These are phyloP conservation scores for Phocides pigmalion DNA, from an alignment of 1,140 invertebrate species.

Conservation along the genomic window DNA sequence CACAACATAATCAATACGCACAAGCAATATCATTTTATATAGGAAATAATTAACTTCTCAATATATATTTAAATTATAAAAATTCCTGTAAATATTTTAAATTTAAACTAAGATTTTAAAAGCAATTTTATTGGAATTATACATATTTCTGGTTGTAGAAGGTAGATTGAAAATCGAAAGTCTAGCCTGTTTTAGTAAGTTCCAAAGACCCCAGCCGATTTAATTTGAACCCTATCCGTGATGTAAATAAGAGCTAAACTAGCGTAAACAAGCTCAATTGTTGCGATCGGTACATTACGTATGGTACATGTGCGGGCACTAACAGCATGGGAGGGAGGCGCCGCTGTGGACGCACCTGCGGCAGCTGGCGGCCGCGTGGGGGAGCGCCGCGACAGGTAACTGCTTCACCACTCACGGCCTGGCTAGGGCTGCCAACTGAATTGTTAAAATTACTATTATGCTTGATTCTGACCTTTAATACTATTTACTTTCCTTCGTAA, in stretches of 20 bases:
- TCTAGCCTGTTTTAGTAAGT: not conserved
- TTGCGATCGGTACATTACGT: constrained; percentile 45
- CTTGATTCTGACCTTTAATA: no score
- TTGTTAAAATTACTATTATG: no score
- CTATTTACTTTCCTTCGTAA: no score
- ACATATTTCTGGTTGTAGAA: no score
- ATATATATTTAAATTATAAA: not conserved
- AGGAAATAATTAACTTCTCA: not conserved
- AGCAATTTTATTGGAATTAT: no score
- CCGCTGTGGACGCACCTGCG: constrained; percentile 72
- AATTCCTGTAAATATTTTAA: not conserved
- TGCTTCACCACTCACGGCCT: no score
- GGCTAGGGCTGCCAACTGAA: no score
- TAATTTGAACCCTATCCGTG: no score
- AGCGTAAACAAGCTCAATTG: constrained; percentile 27
- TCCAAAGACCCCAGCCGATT: not conserved
- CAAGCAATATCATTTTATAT: constrained; percentile 17
- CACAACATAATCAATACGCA: constrained; percentile 21
- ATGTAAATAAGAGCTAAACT: constrained; percentile 17
- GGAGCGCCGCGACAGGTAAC: constrained; percentile 57
- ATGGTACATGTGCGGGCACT: constrained; percentile 71
- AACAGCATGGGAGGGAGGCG: constrained; percentile 79
- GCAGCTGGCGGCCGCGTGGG: constrained; percentile 63
- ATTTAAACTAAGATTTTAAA: not conserved
- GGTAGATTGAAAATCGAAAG: no score